Conservation (phyloP, 2,888 invertebrate species). For the Dicyrtoma fusca region DNA sequence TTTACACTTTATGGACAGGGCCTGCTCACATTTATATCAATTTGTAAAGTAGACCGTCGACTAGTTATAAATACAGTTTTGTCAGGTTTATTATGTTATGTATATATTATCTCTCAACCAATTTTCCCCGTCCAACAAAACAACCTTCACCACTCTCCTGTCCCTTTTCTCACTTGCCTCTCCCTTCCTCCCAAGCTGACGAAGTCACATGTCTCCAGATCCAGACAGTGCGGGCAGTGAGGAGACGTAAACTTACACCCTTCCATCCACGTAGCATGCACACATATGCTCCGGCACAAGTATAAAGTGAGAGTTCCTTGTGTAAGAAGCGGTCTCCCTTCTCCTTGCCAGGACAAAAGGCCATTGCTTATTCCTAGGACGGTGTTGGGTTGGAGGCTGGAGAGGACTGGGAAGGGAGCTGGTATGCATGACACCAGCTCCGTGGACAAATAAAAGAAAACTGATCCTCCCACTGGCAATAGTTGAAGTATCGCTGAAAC, state of each 20-base stretch:
- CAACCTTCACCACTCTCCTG: not conserved
- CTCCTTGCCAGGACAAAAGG: too few species aligned
- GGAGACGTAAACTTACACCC: too few species aligned
- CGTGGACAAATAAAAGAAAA: conserved; percentile 10
- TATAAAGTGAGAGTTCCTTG: too few species aligned
- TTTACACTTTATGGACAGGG: conserved; percentile 2
- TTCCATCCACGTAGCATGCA: too few species aligned
- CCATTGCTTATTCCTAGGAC: too few species aligned
- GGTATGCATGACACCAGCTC: not conserved
- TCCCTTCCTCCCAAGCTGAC: not conserved
- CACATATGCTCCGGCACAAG: too few species aligned
- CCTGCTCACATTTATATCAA: conserved; percentile 20
- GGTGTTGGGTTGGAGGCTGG: too few species aligned
- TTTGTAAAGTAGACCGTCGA: conserved; percentile 11
- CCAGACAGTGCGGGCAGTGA: not conserved
- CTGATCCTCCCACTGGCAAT: conserved; percentile 22
- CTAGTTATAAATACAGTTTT: conserved; percentile 8
- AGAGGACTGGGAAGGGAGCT: not conserved
- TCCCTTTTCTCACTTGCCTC: not conserved
- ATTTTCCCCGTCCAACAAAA: not conserved
- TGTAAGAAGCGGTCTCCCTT: too few species aligned
- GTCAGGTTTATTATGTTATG: not conserved
- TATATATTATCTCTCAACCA: not conserved
- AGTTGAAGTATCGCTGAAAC: conserved; percentile 16
- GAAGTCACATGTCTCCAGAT: not conserved